Evolutionary conservation across 1,140 invertebrate genomes (phyloP), one percentile per base, ranked within the genome.

Genomic region (Dreissena polymorpha): DNA sequence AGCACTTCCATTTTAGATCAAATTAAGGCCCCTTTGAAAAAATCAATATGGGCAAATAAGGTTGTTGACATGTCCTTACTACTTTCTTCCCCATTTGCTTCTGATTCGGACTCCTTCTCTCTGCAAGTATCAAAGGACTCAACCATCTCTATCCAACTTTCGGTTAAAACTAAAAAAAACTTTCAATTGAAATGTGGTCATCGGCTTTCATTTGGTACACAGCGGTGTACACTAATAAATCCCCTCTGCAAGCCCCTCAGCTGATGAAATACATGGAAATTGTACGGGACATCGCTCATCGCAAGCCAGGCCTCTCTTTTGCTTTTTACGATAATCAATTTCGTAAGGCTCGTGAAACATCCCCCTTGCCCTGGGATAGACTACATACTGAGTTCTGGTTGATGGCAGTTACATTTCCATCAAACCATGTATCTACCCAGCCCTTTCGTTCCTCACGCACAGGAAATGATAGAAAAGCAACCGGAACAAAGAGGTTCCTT

Each of bases 191-290:
- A 10, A 23, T 21, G 18, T 78, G 76, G 76, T 69, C 76, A 12
- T 69, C 76, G 10, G 76, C 76, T 57, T 77, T 77, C 25, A 65
- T 77, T 23, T 7, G 63, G 18, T 67, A 51, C 27, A 50, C 51
- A 6, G 63, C 64, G 6, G 50, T 77, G 5, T 77, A 77, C 49
- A 50, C 64, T 18, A 7, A 29, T 13, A 12, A 67, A 65, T 77
- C 16, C 16, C 74, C 74, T 39, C 64, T 77, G 29, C 60, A 77
- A 67, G 51, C 74, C n/a, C 21, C 60, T 12, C 14, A 77, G 64
- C 49, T 77, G 25, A 65, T 77, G 63, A 67, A 77, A 23, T 77
- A 77, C 27, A 68, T 68, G 64, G 64, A 77, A 23, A 77, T 77
- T 13, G 64, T 77, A 10, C 1, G 74, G 64, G 74, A 77, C 67